phyloP scores from a whole-genome alignment of 1,140 invertebrate species.

The Ips nitidus region DNA sequence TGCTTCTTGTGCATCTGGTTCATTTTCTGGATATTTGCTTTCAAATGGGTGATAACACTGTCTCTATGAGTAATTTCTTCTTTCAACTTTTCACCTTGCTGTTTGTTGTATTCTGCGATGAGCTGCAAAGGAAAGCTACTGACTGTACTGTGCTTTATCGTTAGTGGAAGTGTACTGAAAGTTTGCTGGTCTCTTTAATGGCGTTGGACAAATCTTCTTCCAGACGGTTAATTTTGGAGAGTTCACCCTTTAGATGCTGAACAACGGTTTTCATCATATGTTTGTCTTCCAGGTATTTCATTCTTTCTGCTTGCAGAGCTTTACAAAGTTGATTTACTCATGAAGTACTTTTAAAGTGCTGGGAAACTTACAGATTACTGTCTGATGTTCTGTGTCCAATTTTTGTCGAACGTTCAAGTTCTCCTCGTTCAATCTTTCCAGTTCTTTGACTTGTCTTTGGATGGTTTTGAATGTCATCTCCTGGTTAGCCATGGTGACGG shows the following conservation, averaged over 20 bases:
- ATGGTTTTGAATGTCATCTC: conserved; percentile 39
- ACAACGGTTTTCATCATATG: conserved; percentile 44
- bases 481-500: conserved; percentile 20
- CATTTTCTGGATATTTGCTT: conserved; percentile 42
- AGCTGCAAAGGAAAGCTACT: conserved; percentile 35
- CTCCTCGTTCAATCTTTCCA: conserved; percentile 38
- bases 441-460: conserved; percentile 38
- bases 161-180: conserved; percentile 37
- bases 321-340: background rate
- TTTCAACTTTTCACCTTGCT: conserved; percentile 45
- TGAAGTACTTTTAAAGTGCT: background rate
- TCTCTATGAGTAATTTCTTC: conserved; percentile 43
- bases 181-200: conserved; percentile 43
- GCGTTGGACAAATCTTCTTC: conserved; percentile 43
- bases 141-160: background rate
- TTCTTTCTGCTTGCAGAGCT: conserved; percentile 45
- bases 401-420: conserved; percentile 39
- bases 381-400: conserved; percentile 40
- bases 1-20: conserved; percentile 45
- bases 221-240: conserved; percentile 40
- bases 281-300: conserved; percentile 47
- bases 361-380: conserved; percentile 33
- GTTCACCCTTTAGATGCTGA: conserved; percentile 43
- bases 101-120: conserved; percentile 49
- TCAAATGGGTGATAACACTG: conserved; percentile 41